A percentile compares a stretch with the other conserved stretches of the same genome.
phyloP scores from a whole-genome alignment of 2,113 vertebrate genomes.

The Rutilus rutilus region DNA sequence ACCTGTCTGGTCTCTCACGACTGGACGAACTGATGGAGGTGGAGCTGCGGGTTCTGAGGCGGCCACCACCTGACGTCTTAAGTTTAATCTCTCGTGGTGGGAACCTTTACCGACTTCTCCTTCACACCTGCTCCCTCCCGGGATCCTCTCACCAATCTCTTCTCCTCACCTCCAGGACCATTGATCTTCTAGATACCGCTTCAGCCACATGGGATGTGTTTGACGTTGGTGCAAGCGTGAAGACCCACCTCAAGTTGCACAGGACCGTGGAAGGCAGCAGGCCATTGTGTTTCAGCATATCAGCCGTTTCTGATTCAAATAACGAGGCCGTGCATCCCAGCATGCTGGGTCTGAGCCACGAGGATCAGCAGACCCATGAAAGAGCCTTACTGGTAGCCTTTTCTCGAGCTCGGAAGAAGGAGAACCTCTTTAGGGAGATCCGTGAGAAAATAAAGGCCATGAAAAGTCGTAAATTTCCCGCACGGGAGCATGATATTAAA shows the following conservation, averaged over 20 bases:
- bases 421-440: constrained; percentile 84
- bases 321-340: constrained; percentile 62
- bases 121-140: constrained; percentile 73
- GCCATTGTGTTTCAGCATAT: constrained; percentile 78
- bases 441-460: constrained; percentile 79
- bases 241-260: constrained; percentile 55
- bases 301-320: constrained; percentile 67
- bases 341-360: constrained; percentile 73
- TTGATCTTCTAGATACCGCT: constrained; percentile 62
- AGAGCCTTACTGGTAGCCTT: constrained; percentile 82
- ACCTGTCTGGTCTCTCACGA: constrained; percentile 78
- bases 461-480: constrained; percentile 59
- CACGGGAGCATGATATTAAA: constrained; percentile 50
- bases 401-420: constrained; percentile 76
- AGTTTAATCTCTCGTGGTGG: constrained; percentile 63
- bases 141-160: constrained; percentile 50
- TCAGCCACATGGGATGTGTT: constrained; percentile 83
- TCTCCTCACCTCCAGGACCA: constrained; percentile 76
- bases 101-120: constrained; percentile 73
- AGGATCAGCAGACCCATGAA: constrained; percentile 68
- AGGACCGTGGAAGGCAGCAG: constrained; percentile 19
- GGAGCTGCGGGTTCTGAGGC: constrained; percentile 80
- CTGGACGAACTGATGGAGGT: constrained; percentile 80
- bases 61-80: constrained; percentile 62
- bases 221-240: constrained; percentile 77